Conservation (phyloP, 2,888 invertebrate genomes). For the Agrochola macilenta region DNA sequence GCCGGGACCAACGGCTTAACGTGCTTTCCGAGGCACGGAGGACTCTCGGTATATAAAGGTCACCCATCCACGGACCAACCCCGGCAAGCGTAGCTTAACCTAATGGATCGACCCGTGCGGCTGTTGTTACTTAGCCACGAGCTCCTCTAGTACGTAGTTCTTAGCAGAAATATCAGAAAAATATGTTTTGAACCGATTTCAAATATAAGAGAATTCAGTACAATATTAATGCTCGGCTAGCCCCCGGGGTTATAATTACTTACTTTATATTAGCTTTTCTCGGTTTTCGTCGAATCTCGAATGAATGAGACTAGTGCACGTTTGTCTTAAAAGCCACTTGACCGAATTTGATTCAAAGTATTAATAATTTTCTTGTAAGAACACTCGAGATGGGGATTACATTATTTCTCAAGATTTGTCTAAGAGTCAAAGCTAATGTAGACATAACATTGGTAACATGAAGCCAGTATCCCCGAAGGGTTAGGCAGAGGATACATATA, state of each 20-base stretch:
- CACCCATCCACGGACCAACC: too few relatives aligned
- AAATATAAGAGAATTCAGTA: not conserved
- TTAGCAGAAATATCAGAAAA: not conserved
- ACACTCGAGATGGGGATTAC: not conserved
- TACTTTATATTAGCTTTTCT: too few relatives aligned
- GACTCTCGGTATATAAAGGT: too few relatives aligned
- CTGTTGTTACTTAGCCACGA: too few relatives aligned
- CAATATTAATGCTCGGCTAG: not conserved
- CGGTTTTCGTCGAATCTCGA: not conserved
- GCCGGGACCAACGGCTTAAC: too few relatives aligned
- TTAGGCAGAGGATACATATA: too few relatives aligned
- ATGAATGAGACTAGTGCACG: not conserved
- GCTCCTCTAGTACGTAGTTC: not conserved
- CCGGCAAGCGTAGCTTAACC: too few relatives aligned
- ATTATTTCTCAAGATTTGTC: not conserved
- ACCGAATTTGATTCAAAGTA: not conserved
- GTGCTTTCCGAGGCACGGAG: too few relatives aligned
- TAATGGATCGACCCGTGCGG: too few relatives aligned
- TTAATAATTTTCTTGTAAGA: not conserved
- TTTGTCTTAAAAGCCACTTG: not conserved
- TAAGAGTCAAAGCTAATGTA: not conserved
- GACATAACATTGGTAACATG: not conserved
- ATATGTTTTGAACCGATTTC: not conserved
- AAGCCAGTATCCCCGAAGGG: not conserved
- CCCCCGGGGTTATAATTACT: not conserved